These are phyloP conservation scores for Hipposideros larvatus DNA, from an alignment of 2,797 vertebrate genomes.

Conservation along the genomic window DNA sequence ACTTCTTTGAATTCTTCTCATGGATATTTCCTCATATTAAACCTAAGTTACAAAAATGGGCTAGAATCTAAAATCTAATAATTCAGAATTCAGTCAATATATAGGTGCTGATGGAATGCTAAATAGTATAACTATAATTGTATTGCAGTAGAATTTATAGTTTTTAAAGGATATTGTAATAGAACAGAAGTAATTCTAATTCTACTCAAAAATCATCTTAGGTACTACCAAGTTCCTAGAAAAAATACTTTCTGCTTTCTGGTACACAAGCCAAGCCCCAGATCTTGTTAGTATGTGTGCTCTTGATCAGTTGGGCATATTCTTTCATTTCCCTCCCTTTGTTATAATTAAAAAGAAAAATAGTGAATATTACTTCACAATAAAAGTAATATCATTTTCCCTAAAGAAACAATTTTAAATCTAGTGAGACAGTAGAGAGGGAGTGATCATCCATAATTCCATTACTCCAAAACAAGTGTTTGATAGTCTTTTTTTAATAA, in stretches of 20 bases:
- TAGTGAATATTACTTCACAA: background rate
- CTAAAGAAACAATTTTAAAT: background rate
- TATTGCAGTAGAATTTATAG: background rate
- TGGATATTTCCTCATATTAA: conserved; percentile 9
- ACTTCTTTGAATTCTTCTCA: background rate
- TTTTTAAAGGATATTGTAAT: conserved; percentile 22
- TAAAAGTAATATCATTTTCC: background rate
- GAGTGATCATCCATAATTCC: background rate
- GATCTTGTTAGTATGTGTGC: background rate
- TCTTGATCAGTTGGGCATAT: background rate
- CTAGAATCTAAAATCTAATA: background rate
- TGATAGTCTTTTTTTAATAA: background rate
- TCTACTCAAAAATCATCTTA: background rate
- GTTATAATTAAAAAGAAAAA: conserved; percentile 42
- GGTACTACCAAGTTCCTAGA: background rate
- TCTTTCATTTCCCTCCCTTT: background rate
- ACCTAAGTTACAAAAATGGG: background rate
- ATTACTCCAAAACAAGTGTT: background rate
- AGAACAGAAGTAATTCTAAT: background rate
- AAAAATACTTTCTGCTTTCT: background rate
- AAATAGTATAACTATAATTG: background rate
- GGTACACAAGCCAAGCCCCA: background rate
- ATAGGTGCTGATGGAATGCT: background rate
- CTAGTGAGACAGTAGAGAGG: background rate
- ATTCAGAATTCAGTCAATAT: background rate